Conservation (phyloP, 1,140 invertebrate genomes). For the Ylistrum balloti region DNA sequence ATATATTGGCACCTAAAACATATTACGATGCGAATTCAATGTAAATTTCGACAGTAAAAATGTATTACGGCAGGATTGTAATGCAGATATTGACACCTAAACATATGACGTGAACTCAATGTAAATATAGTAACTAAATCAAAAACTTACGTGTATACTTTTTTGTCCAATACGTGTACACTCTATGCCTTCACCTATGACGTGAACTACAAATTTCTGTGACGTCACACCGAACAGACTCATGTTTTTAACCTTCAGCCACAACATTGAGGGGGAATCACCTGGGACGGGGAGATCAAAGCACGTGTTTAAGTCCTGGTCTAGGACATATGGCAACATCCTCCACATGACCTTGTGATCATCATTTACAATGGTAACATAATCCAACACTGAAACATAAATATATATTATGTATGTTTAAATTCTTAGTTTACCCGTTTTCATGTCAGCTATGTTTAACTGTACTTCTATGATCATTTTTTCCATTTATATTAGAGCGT, state of each 20-base stretch:
- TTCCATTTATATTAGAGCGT: too few relatives aligned
- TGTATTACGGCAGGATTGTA: too few relatives aligned
- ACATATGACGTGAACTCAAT: too few relatives aligned
- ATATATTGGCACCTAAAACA: too few relatives aligned
- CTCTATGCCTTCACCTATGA: not conserved
- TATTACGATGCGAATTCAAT: too few relatives aligned
- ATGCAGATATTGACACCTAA: too few relatives aligned
- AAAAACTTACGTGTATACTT: not conserved
- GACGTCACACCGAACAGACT: slow-evolving; percentile 10
- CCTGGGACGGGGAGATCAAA: not conserved
- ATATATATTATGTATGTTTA: too few relatives aligned
- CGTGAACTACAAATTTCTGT: not conserved
- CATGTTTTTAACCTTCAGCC: not conserved
- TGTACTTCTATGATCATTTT: too few relatives aligned
- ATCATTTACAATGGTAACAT: not conserved
- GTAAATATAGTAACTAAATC: too few relatives aligned
- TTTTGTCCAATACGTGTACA: not conserved
- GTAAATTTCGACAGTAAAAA: too few relatives aligned
- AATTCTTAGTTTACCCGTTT: too few relatives aligned
- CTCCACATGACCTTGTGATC: not conserved
- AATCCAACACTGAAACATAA: not conserved
- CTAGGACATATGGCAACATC: not conserved
- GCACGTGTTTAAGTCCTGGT: slow-evolving; percentile 22
- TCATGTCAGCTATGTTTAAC: too few relatives aligned
- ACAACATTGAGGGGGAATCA: not conserved